Percentiles rank a stretch among this genome's conserved stretches.
These are phyloP conservation scores for Melitaea cinxia DNA, from an alignment of 1,140 invertebrate species.

Conservation along the genomic window DNA sequence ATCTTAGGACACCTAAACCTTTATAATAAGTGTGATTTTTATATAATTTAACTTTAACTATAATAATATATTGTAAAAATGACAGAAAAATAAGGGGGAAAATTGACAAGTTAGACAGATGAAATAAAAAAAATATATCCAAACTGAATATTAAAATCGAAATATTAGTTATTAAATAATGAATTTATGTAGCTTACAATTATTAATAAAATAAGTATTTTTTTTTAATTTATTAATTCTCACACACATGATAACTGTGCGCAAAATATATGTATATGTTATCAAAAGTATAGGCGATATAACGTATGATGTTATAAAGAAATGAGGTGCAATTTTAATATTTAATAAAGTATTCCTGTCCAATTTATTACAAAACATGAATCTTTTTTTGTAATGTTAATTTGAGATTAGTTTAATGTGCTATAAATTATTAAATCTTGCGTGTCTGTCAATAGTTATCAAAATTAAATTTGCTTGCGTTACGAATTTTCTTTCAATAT, in stretches of 20 bases:
- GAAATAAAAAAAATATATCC: not conserved
- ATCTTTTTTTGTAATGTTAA: no score
- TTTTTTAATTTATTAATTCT: not conserved
- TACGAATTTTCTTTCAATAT: no score
- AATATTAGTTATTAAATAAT: not conserved
- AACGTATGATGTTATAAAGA: not conserved
- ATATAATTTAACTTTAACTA: not conserved
- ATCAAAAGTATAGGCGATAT: not conserved
- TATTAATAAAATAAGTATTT: not conserved
- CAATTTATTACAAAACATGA: no score
- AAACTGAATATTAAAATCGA: no score
- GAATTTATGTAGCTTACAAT: not conserved
- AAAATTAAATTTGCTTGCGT: no score
- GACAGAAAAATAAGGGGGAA: constrained; percentile 1
- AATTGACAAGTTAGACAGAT: not conserved
- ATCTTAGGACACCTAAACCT: not conserved
- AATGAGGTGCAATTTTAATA: not conserved
- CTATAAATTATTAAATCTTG: no score
- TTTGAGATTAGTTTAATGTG: no score
- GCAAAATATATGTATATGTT: not conserved
- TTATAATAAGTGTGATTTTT: not conserved
- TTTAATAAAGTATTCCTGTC: no score
- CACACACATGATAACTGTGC: constrained; percentile 9
- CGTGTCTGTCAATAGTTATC: no score
- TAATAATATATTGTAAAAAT: constrained; percentile 1